These are phyloP conservation scores for Drosophila elegans DNA, from an alignment of 1,140 invertebrate genomes.

Conservation along the genomic window DNA sequence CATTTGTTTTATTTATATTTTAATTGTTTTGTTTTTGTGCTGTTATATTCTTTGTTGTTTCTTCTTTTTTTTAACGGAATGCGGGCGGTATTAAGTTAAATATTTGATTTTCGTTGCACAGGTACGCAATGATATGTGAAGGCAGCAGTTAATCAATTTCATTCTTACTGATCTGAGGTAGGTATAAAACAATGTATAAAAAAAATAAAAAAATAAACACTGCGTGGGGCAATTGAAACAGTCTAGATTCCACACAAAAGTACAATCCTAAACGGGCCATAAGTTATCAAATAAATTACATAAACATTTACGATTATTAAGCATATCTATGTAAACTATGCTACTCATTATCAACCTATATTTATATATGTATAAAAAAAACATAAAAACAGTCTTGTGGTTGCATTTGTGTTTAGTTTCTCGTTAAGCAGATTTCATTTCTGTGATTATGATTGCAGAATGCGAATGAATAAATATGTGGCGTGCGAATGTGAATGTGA, in stretches of 20 bases:
- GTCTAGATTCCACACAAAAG: slow-evolving; percentile 40
- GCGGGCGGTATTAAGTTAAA: slow-evolving; percentile 54
- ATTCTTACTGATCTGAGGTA: slow-evolving; percentile 51
- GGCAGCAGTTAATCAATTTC: slow-evolving; percentile 51
- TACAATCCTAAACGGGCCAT: slow-evolving; percentile 29
- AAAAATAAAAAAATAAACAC: slow-evolving; percentile 44
- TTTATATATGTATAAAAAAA: slow-evolving; percentile 43
- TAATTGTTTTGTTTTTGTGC: slow-evolving; percentile 12
- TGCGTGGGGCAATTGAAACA: slow-evolving; percentile 49
- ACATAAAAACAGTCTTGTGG: slow-evolving; percentile 83
- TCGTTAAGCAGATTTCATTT: slow-evolving; percentile 58
- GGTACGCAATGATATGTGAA: slow-evolving; percentile 70
- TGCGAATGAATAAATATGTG: slow-evolving; percentile 66
- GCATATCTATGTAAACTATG: slow-evolving; percentile 30
- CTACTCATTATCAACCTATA: slow-evolving; percentile 33
- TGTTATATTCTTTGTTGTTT: neutral
- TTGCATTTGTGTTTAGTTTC: slow-evolving; percentile 84
- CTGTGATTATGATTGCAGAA: slow-evolving; percentile 44
- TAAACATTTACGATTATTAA: slow-evolving; percentile 44
- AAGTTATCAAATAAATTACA: slow-evolving; percentile 65
- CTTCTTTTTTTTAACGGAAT: slow-evolving; percentile 63
- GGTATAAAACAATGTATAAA: slow-evolving; percentile 42
- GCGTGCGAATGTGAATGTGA: slow-evolving; percentile 36
- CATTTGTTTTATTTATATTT: neutral
- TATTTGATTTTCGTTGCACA: slow-evolving; percentile 75